A percentile compares a stretch with the other conserved stretches of the same genome.
These are phyloP conservation scores for Phlogophora meticulosa DNA, from an alignment of 2,888 invertebrate genomes.

Conservation along the genomic window DNA sequence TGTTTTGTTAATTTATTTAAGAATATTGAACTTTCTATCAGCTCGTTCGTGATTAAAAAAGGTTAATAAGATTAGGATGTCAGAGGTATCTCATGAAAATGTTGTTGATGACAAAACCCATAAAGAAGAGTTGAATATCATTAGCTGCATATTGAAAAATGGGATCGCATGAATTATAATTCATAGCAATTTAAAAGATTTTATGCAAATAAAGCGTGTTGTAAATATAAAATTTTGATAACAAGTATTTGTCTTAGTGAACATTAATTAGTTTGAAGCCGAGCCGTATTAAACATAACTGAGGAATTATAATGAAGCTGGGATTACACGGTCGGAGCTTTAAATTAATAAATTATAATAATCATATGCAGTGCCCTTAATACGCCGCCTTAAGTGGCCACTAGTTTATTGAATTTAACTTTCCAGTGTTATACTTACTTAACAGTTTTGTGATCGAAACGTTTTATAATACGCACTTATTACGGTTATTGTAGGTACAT, in stretches of 20 bases:
- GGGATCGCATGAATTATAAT: conserved; percentile 39
- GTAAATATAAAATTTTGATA: conserved; percentile 78
- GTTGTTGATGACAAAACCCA: conserved; percentile 17
- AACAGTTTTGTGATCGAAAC: conserved; percentile 49
- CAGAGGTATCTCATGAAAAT: conserved; percentile 28
- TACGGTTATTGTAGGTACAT: too few relatives aligned
- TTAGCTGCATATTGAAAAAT: conserved; percentile 20
- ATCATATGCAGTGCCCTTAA: conserved; percentile 69
- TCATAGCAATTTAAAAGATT: conserved; percentile 64
- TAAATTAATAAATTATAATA: conserved; percentile 74
- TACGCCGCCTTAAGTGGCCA: conserved; percentile 51
- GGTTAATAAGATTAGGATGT: conserved; percentile 44
- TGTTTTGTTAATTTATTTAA: conserved; percentile 78
- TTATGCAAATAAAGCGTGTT: conserved; percentile 72
- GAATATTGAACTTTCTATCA: conserved; percentile 64
- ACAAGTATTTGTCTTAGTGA: conserved; percentile 80
- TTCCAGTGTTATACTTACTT: conserved; percentile 55
- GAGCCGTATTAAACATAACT: conserved; percentile 80
- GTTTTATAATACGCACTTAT: conserved; percentile 20
- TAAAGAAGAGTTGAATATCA: conserved; percentile 30
- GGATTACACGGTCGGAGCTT: conserved; percentile 75
- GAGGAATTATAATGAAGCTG: conserved; percentile 80
- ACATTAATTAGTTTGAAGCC: conserved; percentile 82
- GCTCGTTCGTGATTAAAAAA: conserved; percentile 55
- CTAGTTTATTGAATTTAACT: conserved; percentile 54